These are phyloP conservation scores for Chloropsis hardwickii DNA, from an alignment of 2,113 vertebrate genomes.

Conservation along the genomic window DNA sequence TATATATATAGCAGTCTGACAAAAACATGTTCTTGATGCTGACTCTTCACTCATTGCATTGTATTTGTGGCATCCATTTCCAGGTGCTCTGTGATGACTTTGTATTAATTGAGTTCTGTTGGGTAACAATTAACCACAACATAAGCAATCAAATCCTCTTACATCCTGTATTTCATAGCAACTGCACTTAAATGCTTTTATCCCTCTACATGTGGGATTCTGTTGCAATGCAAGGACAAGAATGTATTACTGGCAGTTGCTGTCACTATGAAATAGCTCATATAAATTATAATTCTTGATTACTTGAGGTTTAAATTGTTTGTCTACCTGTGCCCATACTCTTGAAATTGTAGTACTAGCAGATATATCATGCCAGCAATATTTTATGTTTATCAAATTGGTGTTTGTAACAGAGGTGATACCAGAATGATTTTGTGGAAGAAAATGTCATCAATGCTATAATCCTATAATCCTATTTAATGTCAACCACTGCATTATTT, in stretches of 20 bases:
- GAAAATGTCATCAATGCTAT: neutral
- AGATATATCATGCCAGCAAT: neutral
- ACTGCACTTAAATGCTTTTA: neutral
- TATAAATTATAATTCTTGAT: neutral
- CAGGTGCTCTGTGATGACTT: neutral
- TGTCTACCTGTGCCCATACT: neutral
- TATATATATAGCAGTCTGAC: neutral
- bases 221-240: neutral
- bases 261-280: neutral
- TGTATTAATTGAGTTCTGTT: neutral
- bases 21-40: neutral
- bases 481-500: neutral
- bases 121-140: neutral
- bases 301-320: neutral
- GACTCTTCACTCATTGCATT: neutral
- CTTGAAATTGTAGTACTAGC: neutral
- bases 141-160: neutral
- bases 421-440: neutral
- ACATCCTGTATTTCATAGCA: neutral
- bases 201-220: neutral
- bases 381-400: neutral
- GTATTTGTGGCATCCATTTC: neutral
- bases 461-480: neutral
- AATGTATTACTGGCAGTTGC: neutral
- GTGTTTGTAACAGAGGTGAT: neutral